Conservation (phyloP, 35 echinoderm and acorn worm genomes). For the Lytechinus variegatus region DNA sequence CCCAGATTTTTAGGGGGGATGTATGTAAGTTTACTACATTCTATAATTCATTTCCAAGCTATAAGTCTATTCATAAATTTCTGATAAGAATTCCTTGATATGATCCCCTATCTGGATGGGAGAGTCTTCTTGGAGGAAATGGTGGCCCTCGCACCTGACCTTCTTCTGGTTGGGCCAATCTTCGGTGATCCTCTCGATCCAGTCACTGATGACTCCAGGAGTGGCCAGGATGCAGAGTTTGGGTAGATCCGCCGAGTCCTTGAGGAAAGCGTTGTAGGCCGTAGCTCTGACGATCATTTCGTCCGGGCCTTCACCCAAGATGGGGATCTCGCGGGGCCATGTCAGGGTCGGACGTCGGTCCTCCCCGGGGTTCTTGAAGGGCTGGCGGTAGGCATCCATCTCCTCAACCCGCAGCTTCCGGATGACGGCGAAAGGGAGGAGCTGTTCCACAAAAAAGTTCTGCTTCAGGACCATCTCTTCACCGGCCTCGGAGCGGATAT, state of each 20-base stretch:
- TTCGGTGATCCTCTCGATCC: constrained; percentile 38
- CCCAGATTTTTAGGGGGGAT: no score
- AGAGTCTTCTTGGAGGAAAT: constrained; percentile 90
- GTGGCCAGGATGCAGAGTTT: constrained; percentile 69
- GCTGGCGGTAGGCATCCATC: no score
- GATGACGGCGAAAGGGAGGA: no score
- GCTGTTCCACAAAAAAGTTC: no score
- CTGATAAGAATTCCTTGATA: constrained; percentile 59
- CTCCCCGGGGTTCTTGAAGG: no score
- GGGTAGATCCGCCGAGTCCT: constrained; percentile 51
- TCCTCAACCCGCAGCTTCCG: no score
- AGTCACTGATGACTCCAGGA: constrained; percentile 63
- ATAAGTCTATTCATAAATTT: constrained; percentile 32
- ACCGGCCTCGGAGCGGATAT: no score
- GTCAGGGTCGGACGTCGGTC: no score
- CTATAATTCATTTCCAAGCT: no score
- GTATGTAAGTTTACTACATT: no score
- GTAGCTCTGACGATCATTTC: constrained; percentile 63
- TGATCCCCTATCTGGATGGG: constrained; percentile 81
- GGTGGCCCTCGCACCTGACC: constrained; percentile 73
- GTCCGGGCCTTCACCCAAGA: constrained; percentile 69
- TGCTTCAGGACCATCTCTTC: constrained; percentile 74
- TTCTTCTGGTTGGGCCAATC: constrained; percentile 68
- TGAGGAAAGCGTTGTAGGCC: constrained; percentile 61
- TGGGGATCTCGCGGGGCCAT: no score